Evolutionary conservation across 1,140 invertebrate genomes (phyloP).

Genomic region (Antheraea pernyi): DNA sequence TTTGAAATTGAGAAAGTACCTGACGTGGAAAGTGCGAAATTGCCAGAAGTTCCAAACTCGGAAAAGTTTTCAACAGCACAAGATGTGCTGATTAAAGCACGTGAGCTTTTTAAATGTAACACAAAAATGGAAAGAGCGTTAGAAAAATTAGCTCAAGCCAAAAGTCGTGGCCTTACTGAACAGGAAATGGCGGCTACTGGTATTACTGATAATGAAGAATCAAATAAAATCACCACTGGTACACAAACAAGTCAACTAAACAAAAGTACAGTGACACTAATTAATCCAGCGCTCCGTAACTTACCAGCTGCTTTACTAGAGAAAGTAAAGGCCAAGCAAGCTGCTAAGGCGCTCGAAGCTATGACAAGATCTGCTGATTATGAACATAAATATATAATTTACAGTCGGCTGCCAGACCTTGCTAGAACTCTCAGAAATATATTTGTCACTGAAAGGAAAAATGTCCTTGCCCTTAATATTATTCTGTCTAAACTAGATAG

Average conservation of each 20-base stretch:
- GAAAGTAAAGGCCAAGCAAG: constrained; percentile 94
- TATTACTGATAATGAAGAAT: constrained; percentile 32
- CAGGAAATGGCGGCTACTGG: constrained; percentile 59
- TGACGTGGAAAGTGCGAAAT: constrained; percentile 83
- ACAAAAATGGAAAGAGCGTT: constrained; percentile 89
- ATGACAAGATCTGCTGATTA: constrained; percentile 90
- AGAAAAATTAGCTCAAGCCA: constrained; percentile 82
- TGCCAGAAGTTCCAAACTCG: constrained; percentile 87
- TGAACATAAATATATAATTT: constrained; percentile 86
- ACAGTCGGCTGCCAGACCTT: constrained; percentile 90
- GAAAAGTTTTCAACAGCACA: constrained; percentile 87
- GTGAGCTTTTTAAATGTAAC: constrained; percentile 86
- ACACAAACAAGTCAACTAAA: constrained; percentile 58
- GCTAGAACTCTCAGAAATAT: constrained; percentile 90
- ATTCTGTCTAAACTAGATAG: constrained; percentile 89
- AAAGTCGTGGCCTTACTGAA: constrained; percentile 65
- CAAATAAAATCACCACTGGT: constrained; percentile 26
- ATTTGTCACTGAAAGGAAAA: constrained; percentile 93
- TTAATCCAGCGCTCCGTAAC: constrained; percentile 85
- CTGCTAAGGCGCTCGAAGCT: constrained; percentile 88
- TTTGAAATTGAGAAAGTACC: constrained; percentile 92
- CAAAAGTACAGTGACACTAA: constrained; percentile 46
- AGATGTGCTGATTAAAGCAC: constrained; percentile 89
- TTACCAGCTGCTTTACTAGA: constrained; percentile 90
- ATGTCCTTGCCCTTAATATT: constrained; percentile 87